phyloP scores from a whole-genome alignment of 2,888 invertebrate genomes.

The Acleris laterana region DNA sequence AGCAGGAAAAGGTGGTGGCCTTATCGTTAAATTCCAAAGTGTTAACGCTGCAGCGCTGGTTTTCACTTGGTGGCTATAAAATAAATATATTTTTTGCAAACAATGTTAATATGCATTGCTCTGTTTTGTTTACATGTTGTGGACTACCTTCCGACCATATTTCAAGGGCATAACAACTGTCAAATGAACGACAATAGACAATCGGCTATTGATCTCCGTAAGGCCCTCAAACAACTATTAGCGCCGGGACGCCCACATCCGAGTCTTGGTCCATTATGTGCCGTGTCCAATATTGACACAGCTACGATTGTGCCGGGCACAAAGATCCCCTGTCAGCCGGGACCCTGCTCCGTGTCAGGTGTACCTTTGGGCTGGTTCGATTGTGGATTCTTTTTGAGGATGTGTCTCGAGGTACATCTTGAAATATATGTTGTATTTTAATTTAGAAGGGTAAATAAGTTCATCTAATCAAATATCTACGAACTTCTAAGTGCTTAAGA shows the following conservation, averaged over 20 bases:
- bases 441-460: too few species aligned
- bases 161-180: constrained; percentile 9
- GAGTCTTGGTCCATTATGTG: constrained; percentile 63
- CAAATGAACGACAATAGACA: constrained; percentile 17
- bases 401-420: background rate
- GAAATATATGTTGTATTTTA: too few species aligned
- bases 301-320: constrained; percentile 66
- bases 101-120: too few species aligned
- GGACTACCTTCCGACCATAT: background rate
- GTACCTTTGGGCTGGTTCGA: constrained; percentile 24
- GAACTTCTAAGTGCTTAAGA: too few species aligned
- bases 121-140: too few species aligned
- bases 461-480: too few species aligned
- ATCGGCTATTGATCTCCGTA: constrained; percentile 44
- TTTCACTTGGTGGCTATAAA: too few species aligned
- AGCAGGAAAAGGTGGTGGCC: too few species aligned
- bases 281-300: constrained; percentile 78
- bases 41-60: too few species aligned
- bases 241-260: constrained; percentile 68
- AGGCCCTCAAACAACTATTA: constrained; percentile 69
- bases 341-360: constrained; percentile 59
- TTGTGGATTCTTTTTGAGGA: background rate
- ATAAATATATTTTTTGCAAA: too few species aligned
- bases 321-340: constrained; percentile 74
- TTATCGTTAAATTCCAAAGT: too few species aligned